These are phyloP conservation scores for Drosophila virilis DNA, from an alignment of 1,140 invertebrate genomes.

Conservation along the genomic window DNA sequence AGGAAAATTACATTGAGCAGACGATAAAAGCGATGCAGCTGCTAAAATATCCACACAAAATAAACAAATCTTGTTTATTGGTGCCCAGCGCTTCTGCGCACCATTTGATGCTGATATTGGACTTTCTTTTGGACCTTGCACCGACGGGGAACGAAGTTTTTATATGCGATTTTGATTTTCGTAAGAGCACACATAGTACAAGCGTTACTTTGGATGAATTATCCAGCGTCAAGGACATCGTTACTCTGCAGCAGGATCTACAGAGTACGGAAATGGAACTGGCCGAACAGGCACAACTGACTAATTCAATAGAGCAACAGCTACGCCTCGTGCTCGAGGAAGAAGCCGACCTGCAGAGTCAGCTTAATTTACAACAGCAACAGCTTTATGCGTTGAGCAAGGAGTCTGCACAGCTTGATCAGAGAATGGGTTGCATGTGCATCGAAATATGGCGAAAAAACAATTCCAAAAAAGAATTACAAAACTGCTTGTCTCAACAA, in stretches of 20 bases:
- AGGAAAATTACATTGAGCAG: constrained; percentile 30
- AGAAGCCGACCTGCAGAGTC: neutral
- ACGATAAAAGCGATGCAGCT: constrained; percentile 29
- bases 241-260: neutral
- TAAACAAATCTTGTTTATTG: constrained; percentile 32
- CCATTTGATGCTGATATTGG: constrained; percentile 35
- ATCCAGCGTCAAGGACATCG: neutral
- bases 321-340: neutral
- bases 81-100: constrained; percentile 31
- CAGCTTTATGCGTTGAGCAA: neutral
- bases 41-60: constrained; percentile 36
- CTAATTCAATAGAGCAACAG: neutral
- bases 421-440: neutral
- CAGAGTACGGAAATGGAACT: neutral
- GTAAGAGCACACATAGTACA: neutral
- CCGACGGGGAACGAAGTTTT: neutral
- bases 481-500: neutral
- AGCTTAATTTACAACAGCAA: neutral
- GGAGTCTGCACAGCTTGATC: neutral
- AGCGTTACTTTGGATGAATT: neutral
- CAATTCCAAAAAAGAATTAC: neutral
- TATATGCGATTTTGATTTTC: neutral
- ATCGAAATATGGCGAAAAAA: constrained; percentile 8
- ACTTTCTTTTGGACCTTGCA: constrained; percentile 50
- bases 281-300: neutral